Conservation (phyloP, 2,797 vertebrate genomes). For the Anolis apletophallus region DNA sequence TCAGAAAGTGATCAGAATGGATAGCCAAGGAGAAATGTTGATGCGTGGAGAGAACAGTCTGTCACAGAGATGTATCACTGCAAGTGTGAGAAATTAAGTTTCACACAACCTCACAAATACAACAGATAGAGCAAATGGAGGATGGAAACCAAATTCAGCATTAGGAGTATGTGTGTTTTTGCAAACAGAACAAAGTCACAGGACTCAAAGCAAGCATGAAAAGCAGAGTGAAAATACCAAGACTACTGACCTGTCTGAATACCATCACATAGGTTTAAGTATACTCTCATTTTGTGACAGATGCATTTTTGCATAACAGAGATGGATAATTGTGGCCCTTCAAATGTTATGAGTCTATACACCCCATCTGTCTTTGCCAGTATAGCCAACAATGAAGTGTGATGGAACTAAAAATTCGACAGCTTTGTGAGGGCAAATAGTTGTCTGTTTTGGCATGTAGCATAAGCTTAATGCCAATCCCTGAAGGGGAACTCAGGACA, state of each 20-base stretch:
- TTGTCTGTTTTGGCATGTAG: not conserved
- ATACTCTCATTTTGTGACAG: too few relatives aligned
- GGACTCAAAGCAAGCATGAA: not conserved
- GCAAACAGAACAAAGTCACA: not conserved
- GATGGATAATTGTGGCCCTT: not conserved
- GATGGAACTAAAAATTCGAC: not conserved
- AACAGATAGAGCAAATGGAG: conserved; percentile 24
- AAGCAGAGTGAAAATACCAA: not conserved
- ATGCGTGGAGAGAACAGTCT: not conserved
- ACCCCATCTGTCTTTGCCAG: not conserved
- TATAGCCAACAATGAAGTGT: not conserved
- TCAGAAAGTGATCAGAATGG: not conserved
- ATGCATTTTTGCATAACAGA: not conserved
- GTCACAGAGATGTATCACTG: conserved; percentile 10
- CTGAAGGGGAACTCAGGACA: too few relatives aligned
- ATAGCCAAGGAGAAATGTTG: not conserved
- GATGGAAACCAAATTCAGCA: conserved; percentile 7
- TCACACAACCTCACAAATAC: not conserved
- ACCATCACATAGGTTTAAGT: not conserved
- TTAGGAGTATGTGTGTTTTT: not conserved
- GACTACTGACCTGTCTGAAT: not conserved
- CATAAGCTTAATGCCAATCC: too few relatives aligned
- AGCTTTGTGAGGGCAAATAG: not conserved
- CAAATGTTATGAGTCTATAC: not conserved
- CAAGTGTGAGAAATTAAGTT: conserved; percentile 15